Percentiles rank a stretch among this genome's conserved stretches.
phyloP scores from a whole-genome alignment of 2,113 vertebrate species.

The Neolamprologus devosi region DNA sequence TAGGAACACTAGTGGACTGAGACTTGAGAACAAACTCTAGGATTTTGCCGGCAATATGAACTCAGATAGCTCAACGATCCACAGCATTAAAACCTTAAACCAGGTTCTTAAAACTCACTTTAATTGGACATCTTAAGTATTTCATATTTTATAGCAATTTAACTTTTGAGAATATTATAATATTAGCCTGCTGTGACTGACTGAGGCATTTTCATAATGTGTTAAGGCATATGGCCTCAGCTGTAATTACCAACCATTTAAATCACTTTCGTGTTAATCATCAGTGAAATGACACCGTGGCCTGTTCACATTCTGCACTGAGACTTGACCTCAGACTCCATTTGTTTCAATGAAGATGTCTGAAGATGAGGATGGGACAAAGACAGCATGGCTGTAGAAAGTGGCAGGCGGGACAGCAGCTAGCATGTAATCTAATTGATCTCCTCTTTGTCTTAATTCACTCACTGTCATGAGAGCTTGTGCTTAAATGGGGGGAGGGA shows the following conservation, averaged over 20 bases:
- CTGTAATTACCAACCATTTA: slow-evolving; percentile 22
- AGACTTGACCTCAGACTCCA: slow-evolving; percentile 48
- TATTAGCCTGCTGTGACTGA: not conserved
- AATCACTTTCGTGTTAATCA: slow-evolving; percentile 31
- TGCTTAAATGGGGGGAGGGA: not conserved
- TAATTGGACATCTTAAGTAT: not conserved
- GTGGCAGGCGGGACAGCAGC: not conserved
- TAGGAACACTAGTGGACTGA: not conserved
- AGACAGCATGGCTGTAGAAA: not conserved
- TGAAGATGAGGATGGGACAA: not conserved
- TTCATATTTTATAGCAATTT: not conserved
- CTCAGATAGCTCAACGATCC: not conserved
- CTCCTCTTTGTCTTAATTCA: slow-evolving; percentile 41
- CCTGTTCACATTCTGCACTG: slow-evolving; percentile 29
- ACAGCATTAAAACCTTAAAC: not conserved
- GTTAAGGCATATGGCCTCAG: not conserved
- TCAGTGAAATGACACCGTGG: slow-evolving; percentile 28
- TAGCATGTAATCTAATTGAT: slow-evolving; percentile 37
- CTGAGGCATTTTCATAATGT: not conserved
- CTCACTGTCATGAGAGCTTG: slow-evolving; percentile 21
- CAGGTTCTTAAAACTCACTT: not conserved
- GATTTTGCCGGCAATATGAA: not conserved
- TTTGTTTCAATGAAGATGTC: slow-evolving; percentile 68
- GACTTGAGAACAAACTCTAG: not conserved
- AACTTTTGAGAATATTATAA: not conserved